Base-by-base conservation (phyloP, 2,797 vertebrate genomes). In the Tauraco hartlaubi region DNA sequence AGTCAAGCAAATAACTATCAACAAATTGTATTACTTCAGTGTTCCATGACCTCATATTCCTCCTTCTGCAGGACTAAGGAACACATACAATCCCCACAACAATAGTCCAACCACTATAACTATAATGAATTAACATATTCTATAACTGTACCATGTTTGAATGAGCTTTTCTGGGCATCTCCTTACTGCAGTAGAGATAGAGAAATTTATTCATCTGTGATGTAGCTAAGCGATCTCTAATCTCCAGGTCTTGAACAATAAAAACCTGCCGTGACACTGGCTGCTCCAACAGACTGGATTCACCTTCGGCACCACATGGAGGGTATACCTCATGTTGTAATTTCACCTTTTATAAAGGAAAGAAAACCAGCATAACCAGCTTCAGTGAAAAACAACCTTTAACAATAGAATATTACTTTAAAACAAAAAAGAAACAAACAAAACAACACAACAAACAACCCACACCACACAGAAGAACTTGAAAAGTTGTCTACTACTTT, bases 141-240 rank as follows among this genome's bases (percentile, higher is more conserved):
- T 51, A 18, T n/a, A 76, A 51, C 17, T 94, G 97, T 95, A 99
- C 99, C 99, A 99, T 99, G 97, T 99, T 99, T 63, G 99, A 99
- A 97, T 99, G 99, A 2, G 99, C 99, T 98, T 99, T 99, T 73
- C 99, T 98, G 55, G 99, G 99, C 99, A 99, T 99, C 97, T 99
- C 99, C 91, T 99, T 99, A 97, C 99, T 99, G 31, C 99, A 99
- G 93, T 99, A 99, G 81, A 99, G 98, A 92, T 99, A 99, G 33
- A 99, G 98, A 94, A 99, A 99, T 96, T 99, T 99, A 96, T 99
- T 99, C 99, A 99, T 99, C 92, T 99, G 99, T 35, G 99, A 99
- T 5, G 99, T 98, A 49, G 99, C 99, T 97, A 99, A 98, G 23
- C 99, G 98, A 96, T 99, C 99, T 80, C 99, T 98, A 29, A 99